Conservation (phyloP, 2,113 vertebrate genomes). For the Oreamnos americanus region DNA sequence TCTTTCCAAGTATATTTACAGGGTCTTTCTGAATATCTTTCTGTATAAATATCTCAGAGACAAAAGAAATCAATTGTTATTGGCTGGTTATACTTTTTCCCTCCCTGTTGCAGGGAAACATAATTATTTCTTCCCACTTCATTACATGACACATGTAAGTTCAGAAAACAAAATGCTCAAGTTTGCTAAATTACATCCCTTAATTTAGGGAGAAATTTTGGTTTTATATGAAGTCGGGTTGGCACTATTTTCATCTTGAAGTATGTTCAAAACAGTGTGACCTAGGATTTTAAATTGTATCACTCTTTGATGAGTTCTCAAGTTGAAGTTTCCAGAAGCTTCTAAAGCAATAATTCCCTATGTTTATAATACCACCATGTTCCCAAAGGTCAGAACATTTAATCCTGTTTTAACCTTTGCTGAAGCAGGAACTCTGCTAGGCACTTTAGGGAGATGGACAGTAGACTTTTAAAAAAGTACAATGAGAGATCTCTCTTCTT, state of each 20-base stretch:
- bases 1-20: conserved; percentile 62
- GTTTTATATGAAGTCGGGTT: background rate
- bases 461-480: background rate
- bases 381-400: background rate
- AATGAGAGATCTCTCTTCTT: background rate
- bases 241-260: conserved; percentile 43
- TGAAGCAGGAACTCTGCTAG: background rate
- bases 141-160: conserved; percentile 26
- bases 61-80: conserved; percentile 63
- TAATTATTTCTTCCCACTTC: conserved; percentile 49
- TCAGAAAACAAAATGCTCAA: conserved; percentile 43
- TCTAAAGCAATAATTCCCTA: background rate
- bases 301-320: background rate
- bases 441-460: background rate
- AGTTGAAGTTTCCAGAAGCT: background rate
- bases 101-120: background rate
- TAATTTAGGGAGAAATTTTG: conserved; percentile 54
- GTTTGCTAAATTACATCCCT: conserved; percentile 46
- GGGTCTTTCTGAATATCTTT: conserved; percentile 50
- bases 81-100: conserved; percentile 28
- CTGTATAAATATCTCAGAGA: conserved; percentile 43
- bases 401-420: background rate
- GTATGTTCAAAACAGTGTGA: background rate
- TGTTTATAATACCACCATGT: background rate
- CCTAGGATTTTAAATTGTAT: background rate